These are phyloP conservation scores for Phenganax subtilis DNA, from an alignment of 92 coral and sea anemone genomes.

Conservation along the genomic window DNA sequence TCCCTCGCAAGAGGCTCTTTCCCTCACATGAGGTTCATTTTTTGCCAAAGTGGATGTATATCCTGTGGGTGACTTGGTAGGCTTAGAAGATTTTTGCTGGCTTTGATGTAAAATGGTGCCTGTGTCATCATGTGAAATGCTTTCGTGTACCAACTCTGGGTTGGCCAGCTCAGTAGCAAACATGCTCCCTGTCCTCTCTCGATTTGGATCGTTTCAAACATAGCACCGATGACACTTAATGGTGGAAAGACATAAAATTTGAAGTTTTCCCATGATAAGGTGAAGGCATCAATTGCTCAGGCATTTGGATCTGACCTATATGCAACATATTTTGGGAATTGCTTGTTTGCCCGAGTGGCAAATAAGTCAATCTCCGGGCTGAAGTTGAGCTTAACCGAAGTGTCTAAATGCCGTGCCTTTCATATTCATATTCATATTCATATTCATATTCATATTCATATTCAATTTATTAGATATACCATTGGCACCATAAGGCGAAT, in stretches of 20 bases:
- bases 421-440: too few relatives aligned
- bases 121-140: neutral
- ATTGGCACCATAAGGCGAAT: too few relatives aligned
- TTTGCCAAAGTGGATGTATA: conserved; percentile 42
- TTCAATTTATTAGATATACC: too few relatives aligned
- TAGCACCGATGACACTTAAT: neutral
- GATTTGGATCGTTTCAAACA: neutral
- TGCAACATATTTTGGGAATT: neutral
- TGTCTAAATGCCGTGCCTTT: neutral
- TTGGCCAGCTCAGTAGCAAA: too few relatives aligned
- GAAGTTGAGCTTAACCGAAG: neutral
- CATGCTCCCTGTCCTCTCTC: neutral
- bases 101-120: neutral
- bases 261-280: neutral
- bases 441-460: too few relatives aligned
- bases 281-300: neutral
- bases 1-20: neutral
- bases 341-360: neutral
- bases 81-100: conserved; percentile 24
- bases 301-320: neutral
- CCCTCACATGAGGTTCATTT: neutral
- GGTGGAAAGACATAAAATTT: neutral
- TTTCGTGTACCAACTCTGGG: neutral
- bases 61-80: conserved; percentile 36
- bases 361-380: neutral